Evolutionary conservation across 2,113 vertebrate genomes (phyloP), one percentile per base, ranked within the genome.

Genomic region (Pachyramphus minor): DNA sequence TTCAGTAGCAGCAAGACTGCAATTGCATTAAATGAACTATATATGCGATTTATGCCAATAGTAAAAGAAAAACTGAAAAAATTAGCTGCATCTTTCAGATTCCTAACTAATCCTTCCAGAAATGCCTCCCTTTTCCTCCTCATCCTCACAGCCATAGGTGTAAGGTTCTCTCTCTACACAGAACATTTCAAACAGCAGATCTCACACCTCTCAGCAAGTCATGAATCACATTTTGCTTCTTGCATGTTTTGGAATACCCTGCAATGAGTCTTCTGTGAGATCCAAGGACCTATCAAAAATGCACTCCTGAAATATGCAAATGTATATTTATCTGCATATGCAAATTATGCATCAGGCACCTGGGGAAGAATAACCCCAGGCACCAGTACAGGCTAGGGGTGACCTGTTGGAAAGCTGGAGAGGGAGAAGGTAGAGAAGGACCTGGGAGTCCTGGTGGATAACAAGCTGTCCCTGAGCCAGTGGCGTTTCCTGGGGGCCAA

Each of bases 71-170:
- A 33, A 6, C 0, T 35, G 3, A 18, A 52, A 44, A 66, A 23
- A 76, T 22, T 1, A 45, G 10, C 18, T 53, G 7, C 11, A 19
- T 19, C 6, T 39, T 85, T 83, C 58, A 18, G 2, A 37, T 44
- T 33, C 13, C 25, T 33, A 47, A 64, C 7, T n/a, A 59, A 21
- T 58, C 24, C 13, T 81, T 39, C 15, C 17, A 58, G 10, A 78
- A 71, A 78, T 6, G 16, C 2, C 19, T 85, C 24, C 2, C 2
- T 56, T 47, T 33, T 44, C n/a, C 22, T 63, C 5, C 55, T 89
- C 28, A 12, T 72, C 58, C 53, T 59, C 33, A 27, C 0, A 83
- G n/a, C 7, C 28, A 49, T 0, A 33, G 4, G 1, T 17, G 2
- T 45, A 72, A 71, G 9, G 28, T 14, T 72, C 53, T 41, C 35